Conservation (phyloP, 1,140 invertebrate species). For the Philotrypesis tridentata region DNA sequence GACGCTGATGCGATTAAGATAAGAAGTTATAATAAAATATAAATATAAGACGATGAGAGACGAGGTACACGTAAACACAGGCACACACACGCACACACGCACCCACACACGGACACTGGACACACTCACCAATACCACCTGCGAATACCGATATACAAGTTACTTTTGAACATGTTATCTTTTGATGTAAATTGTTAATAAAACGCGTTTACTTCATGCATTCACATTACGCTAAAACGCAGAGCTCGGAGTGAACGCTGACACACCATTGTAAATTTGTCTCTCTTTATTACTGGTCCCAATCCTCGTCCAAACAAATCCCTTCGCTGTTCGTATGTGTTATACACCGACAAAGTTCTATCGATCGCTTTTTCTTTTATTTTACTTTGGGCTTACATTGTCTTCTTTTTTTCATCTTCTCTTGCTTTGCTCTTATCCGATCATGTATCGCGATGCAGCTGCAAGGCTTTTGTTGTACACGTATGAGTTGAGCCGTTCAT, state of each 20-base stretch:
- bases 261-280: conserved; percentile 52
- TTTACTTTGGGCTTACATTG: background rate
- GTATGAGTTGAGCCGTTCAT: background rate
- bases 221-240: conserved; percentile 50
- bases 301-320: background rate
- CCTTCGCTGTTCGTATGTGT: background rate
- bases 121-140: conserved; percentile 1
- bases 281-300: conserved; percentile 14
- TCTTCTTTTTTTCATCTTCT: too few relatives aligned
- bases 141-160: conserved; percentile 55
- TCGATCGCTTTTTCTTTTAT: background rate
- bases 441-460: background rate
- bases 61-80: background rate
- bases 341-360: background rate
- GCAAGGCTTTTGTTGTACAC: background rate
- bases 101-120: background rate
- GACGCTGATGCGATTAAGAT: too few relatives aligned
- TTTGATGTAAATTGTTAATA: conserved; percentile 72
- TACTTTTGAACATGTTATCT: conserved; percentile 70
- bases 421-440: too few relatives aligned
- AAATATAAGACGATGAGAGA: conserved; percentile 29
- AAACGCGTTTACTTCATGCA: conserved; percentile 58
- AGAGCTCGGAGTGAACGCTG: conserved; percentile 49
- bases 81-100: background rate
- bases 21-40: conserved; percentile 33